Evolutionary conservation across 2,888 invertebrate genomes (phyloP).

Genomic region (Digitonthophagus gazella): DNA sequence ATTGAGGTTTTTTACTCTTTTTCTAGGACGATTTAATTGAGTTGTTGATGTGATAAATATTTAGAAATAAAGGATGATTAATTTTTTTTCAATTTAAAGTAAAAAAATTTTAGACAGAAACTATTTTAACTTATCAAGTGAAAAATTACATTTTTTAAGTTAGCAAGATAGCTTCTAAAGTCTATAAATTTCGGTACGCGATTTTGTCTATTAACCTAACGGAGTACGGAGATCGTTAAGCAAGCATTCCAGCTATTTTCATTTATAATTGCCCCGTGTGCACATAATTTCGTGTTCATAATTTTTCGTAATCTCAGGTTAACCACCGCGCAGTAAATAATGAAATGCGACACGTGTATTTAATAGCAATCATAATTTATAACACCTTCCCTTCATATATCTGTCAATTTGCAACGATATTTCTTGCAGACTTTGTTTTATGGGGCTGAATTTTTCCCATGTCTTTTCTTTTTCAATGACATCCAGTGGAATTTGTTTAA

Average conservation of each 20-base stretch:
- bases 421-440: not conserved
- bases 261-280: not conserved
- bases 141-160: too few relatives aligned
- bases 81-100: too few relatives aligned
- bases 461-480: too few relatives aligned
- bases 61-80: too few relatives aligned
- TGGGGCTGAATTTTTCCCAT: too few relatives aligned
- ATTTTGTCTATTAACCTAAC: not conserved
- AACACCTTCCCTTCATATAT: not conserved
- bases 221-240: not conserved
- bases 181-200: not conserved
- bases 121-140: too few relatives aligned
- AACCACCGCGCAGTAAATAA: not conserved
- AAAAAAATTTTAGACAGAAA: too few relatives aligned
- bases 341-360: not conserved
- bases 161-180: too few relatives aligned
- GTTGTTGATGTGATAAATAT: not conserved
- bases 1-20: not conserved
- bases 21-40: not conserved
- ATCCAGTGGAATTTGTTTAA: not conserved
- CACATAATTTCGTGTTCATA: not conserved
- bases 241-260: not conserved
- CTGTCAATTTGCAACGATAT: not conserved
- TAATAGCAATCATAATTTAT: not conserved
- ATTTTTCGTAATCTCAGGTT: not conserved